phyloP scores from a whole-genome alignment of 2,797 vertebrate genomes.

The Hippoglossus hippoglossus region DNA sequence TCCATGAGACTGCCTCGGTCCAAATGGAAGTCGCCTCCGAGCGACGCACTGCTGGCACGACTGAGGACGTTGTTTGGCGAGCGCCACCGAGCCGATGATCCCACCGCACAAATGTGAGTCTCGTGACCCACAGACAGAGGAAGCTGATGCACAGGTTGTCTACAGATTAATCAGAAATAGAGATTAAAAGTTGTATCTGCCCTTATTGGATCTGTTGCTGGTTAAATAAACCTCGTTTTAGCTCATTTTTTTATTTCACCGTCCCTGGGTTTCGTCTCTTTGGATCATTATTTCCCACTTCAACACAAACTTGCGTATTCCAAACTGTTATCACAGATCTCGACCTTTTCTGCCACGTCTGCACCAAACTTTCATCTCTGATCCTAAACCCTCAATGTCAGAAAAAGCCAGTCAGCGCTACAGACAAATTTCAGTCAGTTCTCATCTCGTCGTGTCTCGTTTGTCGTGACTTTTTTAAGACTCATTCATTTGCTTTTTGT shows the following conservation, averaged over 20 bases:
- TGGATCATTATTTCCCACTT: too few species aligned
- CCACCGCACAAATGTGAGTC: background rate
- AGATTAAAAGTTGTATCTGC: background rate
- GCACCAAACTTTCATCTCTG: too few species aligned
- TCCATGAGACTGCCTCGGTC: constrained; percentile 31
- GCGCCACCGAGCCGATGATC: constrained; percentile 9
- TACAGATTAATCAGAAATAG: background rate
- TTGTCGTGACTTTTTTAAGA: background rate
- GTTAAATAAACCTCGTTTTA: background rate
- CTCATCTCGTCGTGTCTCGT: too few species aligned
- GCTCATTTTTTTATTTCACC: background rate
- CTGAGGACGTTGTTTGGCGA: constrained; percentile 26
- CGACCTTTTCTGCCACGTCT: too few species aligned
- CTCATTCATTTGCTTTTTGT: constrained; percentile 4
- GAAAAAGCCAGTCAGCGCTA: too few species aligned
- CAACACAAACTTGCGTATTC: too few species aligned
- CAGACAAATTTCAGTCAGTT: too few species aligned
- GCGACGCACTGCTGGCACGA: constrained; percentile 5
- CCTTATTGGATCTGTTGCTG: too few species aligned
- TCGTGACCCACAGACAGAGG: constrained; percentile 4
- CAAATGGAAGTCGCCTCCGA: constrained; percentile 36
- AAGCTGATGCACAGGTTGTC: background rate
- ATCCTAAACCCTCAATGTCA: too few species aligned
- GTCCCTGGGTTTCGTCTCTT: too few species aligned
- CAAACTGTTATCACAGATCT: too few species aligned